These are phyloP conservation scores for Siniperca knerii DNA, from an alignment of 2,113 vertebrate species.

Conservation along the genomic window DNA sequence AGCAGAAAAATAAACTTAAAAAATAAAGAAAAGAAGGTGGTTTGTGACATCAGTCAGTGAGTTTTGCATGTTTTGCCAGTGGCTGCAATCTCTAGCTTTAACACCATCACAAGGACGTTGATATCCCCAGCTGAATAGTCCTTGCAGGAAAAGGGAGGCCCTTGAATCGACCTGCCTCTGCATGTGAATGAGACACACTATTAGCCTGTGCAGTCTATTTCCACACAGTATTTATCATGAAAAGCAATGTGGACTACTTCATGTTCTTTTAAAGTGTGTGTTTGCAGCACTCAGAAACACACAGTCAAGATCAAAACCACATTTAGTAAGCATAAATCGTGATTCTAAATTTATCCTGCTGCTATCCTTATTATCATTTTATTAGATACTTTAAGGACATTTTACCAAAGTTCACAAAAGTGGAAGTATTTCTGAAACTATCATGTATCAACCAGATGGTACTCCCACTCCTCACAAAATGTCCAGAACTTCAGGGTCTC, in stretches of 20 bases:
- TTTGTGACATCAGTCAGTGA: slow-evolving; percentile 24
- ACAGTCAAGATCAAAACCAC: background rate
- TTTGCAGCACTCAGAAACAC: background rate
- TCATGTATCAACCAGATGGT: slow-evolving; percentile 40
- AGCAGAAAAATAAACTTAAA: slow-evolving; percentile 25
- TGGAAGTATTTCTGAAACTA: slow-evolving; percentile 14
- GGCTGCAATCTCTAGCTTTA: slow-evolving; percentile 32
- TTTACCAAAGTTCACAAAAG: slow-evolving; percentile 13
- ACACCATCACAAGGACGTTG: slow-evolving; percentile 48
- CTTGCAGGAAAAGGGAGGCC: slow-evolving; percentile 29
- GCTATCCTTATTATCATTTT: background rate
- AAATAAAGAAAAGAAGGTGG: background rate
- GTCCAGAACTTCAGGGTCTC: slow-evolving; percentile 10
- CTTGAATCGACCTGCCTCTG: slow-evolving; percentile 41
- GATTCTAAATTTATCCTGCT: background rate
- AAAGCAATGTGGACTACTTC: background rate
- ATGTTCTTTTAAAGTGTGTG: background rate
- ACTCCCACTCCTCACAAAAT: slow-evolving; percentile 38
- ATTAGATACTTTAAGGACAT: background rate
- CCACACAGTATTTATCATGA: background rate
- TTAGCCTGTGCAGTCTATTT: background rate
- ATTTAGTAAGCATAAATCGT: background rate
- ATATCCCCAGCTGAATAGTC: slow-evolving; percentile 47
- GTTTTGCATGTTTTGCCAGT: slow-evolving; percentile 16
- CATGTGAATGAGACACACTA: slow-evolving; percentile 21